Evolutionary conservation across 1,140 invertebrate genomes (phyloP), one percentile per base, ranked within the genome.

Genomic region (Drosophila truncata): DNA sequence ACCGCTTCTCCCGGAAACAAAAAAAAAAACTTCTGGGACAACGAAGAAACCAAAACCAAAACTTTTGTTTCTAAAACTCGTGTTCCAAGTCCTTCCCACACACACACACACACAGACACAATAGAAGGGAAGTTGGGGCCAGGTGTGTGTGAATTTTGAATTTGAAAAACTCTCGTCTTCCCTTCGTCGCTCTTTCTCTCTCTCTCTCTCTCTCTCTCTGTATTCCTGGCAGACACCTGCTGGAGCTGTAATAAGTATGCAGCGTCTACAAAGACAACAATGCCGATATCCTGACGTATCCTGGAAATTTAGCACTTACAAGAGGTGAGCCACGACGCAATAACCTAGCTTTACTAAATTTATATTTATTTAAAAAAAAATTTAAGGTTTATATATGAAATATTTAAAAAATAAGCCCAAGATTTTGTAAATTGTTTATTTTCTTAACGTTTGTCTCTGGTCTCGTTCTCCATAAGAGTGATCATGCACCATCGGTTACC

Each of bases 51-150:
- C 85, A 88, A 90, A 84, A 59, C 70, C 52, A 73, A 73, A 90
- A 90, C 85, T 87, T 92, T 92, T 92, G 82, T 92, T 91, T 91
- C 88, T 92, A 90, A 88, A 92, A 92, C 91, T 92, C 91, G 85
- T 92, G 91, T 91, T 92, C 73, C 82, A 91, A 87, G 87, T 79
- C 70, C 67, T 47, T 64, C 20, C 33, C 52, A 55, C 52, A 54
- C 18, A 35, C 29, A 31, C 29, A 33, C 49, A 33, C 50, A 31
- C 49, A 20, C 66, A 29, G 4, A 73, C 73, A 81, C 52, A 80
- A 69, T 57, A 10, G 67, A 16, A n/a, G 54, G 11, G 25, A 37
- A 37, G 41, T 46, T 54, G 55, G 42, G 55, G 59, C 46, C 73
- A 75, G 75, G 72, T 66, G 75, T 52, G 54, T 76, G 73, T 82